Evolutionary conservation across 2,113 vertebrate species (phyloP), one percentile per base, ranked within the genome.

Genomic region (Okapia johnstoni): DNA sequence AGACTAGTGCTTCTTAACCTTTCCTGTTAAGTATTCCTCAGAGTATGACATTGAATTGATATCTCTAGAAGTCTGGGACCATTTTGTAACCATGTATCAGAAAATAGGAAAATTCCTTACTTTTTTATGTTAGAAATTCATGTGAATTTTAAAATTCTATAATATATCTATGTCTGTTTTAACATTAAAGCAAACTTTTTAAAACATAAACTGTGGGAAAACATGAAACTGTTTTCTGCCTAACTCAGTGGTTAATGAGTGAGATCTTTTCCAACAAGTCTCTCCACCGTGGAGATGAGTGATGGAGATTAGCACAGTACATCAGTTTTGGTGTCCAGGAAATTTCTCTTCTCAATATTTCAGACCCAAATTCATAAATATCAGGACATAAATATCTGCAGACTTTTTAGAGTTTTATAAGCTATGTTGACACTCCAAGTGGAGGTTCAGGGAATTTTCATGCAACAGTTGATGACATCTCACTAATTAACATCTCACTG

Each of bases 391-490:
- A 88, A 89, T 63, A 93, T 58, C 21, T 55, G n/a, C 54, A 93
- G 55, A 46, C 23, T 92, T 86, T 96, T 77, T 76, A 96, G 88
- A 57, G 85, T 84, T 97, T 96, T 85, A 57, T 92, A 60, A 90
- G 33, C 66, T 97, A 17, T 66, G 57, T 84, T 4, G 30, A 5
- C 21, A 25, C 9, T 83, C 17, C n/a, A 55, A 54, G 43, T 70
- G 40, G 76, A 96, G 4, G 60, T 81, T 70, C 60, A 77, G 58
- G 43, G 48, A 15, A 88, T 70, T 97, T 90, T 88, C 46, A 30
- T 60, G 36, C 21, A 87, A 88, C 52, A 76, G n/a, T 87, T 96
- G 89, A 36, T 52, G 83, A 93, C 77, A 94, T 97, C 28, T 95
- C 52, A 61, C 7, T 93, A 91, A 88, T 84, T 73, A 17, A 55